A percentile compares a stretch with the other conserved stretches of the same genome.
Evolutionary conservation across 2,888 invertebrate genomes (phyloP).

Genomic region (Eupithecia exiguata): DNA sequence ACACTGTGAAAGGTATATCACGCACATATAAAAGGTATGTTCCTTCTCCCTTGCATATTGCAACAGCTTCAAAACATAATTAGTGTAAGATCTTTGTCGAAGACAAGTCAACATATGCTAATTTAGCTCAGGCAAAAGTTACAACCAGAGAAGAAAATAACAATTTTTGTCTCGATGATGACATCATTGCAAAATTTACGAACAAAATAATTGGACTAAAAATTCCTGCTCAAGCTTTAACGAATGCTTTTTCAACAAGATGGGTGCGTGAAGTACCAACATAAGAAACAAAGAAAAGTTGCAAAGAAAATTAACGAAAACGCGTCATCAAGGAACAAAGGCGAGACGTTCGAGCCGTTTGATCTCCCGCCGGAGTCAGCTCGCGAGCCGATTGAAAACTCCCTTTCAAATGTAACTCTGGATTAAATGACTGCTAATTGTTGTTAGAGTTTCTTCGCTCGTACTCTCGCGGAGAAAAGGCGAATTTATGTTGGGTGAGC

Average conservation of each 20-base stretch:
- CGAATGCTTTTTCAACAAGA: neutral
- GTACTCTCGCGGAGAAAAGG: conserved; percentile 21
- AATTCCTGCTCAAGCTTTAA: neutral
- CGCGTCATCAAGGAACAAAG: neutral
- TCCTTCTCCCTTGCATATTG: neutral
- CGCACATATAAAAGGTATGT: neutral
- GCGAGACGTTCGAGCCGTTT: neutral
- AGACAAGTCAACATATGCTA: neutral
- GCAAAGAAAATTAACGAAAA: conserved; percentile 14
- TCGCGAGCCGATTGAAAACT: conserved; percentile 34
- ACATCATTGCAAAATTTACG: neutral
- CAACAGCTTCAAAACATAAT: neutral
- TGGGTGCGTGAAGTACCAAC: neutral
- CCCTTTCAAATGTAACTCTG: conserved; percentile 36
- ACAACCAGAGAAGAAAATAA: neutral
- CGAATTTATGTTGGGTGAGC: neutral
- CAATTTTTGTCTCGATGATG: neutral
- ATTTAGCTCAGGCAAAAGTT: neutral
- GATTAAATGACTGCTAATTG: conserved; percentile 46
- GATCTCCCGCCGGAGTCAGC: neutral
- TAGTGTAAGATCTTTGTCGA: neutral
- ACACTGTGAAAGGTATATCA: neutral
- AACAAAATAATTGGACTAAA: neutral
- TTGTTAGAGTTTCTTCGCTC: conserved; percentile 35
- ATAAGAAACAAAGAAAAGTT: neutral